Evolutionary conservation across 2,113 vertebrate genomes (phyloP).

Genomic region (Labeo rohita): DNA sequence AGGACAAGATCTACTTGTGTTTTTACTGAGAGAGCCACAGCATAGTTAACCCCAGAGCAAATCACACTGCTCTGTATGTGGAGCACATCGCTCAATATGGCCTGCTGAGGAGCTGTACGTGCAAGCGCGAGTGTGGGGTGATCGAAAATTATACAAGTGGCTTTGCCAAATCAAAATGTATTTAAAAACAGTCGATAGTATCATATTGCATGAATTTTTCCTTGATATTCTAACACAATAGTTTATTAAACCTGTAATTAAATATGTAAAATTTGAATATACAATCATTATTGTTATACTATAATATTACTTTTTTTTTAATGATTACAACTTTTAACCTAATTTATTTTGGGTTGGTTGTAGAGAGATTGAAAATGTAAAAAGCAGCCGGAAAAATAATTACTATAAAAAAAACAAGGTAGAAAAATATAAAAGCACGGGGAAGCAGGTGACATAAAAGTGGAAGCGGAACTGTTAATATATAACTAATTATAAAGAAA

Average conservation of each 20-base stretch:
- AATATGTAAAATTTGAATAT: no score
- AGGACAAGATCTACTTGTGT: slow-evolving; percentile 40
- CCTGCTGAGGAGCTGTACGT: background rate
- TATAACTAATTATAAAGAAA: background rate
- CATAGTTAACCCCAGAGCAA: slow-evolving; percentile 40
- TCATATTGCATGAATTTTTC: background rate
- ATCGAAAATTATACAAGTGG: background rate
- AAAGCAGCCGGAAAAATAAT: background rate
- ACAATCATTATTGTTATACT: background rate
- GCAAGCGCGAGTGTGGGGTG: background rate
- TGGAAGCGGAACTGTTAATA: no score
- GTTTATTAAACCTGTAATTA: no score
- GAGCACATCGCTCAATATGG: background rate
- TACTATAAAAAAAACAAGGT: background rate
- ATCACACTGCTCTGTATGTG: slow-evolving; percentile 1
- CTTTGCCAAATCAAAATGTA: slow-evolving; percentile 14
- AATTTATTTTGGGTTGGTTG: background rate
- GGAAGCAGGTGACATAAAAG: no score
- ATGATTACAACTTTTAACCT: background rate
- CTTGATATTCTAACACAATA: no score
- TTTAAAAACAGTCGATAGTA: background rate
- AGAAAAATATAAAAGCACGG: no score
- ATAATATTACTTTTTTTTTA: background rate
- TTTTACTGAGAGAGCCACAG: slow-evolving; percentile 19
- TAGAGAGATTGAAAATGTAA: background rate